Evolutionary conservation across 2,797 vertebrate species (phyloP).

Genomic region (Brachyalestes nurse): DNA sequence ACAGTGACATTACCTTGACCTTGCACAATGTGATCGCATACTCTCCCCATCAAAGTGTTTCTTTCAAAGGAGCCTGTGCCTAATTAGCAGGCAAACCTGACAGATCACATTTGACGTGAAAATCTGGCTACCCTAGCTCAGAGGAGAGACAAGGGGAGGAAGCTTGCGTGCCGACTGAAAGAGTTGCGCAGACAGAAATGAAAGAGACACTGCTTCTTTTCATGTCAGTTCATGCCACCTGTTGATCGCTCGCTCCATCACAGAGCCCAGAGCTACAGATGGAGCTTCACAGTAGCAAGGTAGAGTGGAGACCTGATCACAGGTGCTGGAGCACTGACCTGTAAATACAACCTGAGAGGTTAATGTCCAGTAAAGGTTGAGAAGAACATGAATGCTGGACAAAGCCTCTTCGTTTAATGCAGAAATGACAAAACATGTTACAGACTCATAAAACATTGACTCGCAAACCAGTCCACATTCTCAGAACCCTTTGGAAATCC

Average conservation of each 20-base stretch:
- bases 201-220: slow-evolving; percentile 60
- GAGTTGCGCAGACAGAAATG: slow-evolving; percentile 59
- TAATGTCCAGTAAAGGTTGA: neutral
- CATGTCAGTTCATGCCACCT: slow-evolving; percentile 66
- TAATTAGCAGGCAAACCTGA: slow-evolving; percentile 74
- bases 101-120: slow-evolving; percentile 73
- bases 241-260: slow-evolving; percentile 58
- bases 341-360: neutral
- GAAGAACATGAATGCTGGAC: neutral
- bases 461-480: neutral
- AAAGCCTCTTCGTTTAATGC: neutral
- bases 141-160: slow-evolving; percentile 57
- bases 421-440: neutral
- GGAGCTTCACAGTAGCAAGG: slow-evolving; percentile 38
- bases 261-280: slow-evolving; percentile 57
- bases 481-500: neutral
- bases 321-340: neutral
- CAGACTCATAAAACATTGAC: neutral
- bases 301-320: neutral
- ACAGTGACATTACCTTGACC: slow-evolving; percentile 21
- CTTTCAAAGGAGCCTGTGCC: slow-evolving; percentile 66
- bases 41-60: neutral
- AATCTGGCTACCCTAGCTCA: slow-evolving; percentile 66
- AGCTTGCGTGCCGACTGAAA: slow-evolving; percentile 67
- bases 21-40: slow-evolving; percentile 13